Conservation (phyloP, 2,113 vertebrate genomes). For the Thryonomys swinderianus region DNA sequence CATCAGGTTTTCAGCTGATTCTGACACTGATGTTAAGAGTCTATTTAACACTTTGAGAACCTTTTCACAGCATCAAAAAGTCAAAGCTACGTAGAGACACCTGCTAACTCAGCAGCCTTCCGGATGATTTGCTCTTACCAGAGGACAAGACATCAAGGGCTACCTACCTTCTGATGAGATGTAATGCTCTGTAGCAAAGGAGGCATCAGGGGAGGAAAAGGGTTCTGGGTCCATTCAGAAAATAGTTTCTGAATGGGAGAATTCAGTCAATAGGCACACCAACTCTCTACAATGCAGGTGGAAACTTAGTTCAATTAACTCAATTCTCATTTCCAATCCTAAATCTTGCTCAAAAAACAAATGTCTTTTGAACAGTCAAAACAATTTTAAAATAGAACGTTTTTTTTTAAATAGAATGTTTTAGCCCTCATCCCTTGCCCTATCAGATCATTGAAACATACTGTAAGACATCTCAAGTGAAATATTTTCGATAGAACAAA, state of each 20-base stretch:
- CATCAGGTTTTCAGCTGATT: neutral
- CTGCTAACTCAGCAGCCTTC: neutral
- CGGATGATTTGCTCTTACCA: conserved; percentile 28
- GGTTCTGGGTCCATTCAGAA: neutral
- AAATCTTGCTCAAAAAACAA: conserved; percentile 33
- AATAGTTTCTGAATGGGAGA: neutral
- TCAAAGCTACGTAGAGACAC: neutral
- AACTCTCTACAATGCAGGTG: neutral
- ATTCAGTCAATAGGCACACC: neutral
- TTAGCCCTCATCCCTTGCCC: neutral
- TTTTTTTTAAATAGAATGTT: too few species aligned
- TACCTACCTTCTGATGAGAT: neutral
- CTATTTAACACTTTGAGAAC: neutral
- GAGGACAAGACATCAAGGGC: neutral
- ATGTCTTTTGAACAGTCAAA: neutral
- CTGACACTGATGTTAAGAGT: neutral
- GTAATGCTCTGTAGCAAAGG: neutral
- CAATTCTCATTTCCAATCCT: conserved; percentile 43
- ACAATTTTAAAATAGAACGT: conserved; percentile 6
- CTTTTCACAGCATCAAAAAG: neutral
- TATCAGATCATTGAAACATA: neutral
- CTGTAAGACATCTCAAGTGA: neutral
- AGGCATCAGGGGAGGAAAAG: neutral
- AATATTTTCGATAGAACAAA: neutral
- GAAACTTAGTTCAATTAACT: neutral